Evolutionary conservation across 2,797 vertebrate species (phyloP).

Genomic region (Nothura maculosa): DNA sequence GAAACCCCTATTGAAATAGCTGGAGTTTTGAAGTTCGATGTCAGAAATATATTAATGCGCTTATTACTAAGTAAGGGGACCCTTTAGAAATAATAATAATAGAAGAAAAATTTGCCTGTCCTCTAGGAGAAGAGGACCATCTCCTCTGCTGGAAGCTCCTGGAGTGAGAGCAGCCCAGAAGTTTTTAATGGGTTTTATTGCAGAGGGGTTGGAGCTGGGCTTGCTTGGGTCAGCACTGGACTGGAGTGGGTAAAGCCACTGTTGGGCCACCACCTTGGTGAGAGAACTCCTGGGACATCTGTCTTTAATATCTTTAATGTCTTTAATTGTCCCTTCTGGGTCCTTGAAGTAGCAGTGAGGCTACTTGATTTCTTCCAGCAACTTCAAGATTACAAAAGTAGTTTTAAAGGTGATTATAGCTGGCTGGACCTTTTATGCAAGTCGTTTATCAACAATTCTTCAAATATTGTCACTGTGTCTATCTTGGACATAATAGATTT

Average conservation of each 20-base stretch:
- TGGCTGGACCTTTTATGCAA: constrained; percentile 19
- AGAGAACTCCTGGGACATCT: background rate
- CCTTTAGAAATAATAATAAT: background rate
- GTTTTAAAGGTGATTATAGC: constrained; percentile 29
- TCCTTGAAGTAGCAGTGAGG: constrained; percentile 3
- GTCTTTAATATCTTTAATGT: background rate
- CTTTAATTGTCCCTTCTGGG: background rate
- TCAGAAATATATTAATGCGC: background rate
- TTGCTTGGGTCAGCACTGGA: background rate
- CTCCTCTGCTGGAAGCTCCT: background rate
- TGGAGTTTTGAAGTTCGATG: background rate
- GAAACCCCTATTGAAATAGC: background rate
- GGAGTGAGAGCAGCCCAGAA: rapidly evolving
- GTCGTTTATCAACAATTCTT: constrained; percentile 56
- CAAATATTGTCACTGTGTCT: constrained; percentile 38
- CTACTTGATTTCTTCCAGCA: constrained; percentile 51
- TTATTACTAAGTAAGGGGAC: background rate
- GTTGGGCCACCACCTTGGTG: background rate
- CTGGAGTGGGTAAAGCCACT: background rate
- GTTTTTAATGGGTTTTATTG: background rate
- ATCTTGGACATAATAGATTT: background rate
- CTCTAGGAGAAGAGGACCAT: background rate
- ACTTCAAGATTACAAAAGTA: background rate
- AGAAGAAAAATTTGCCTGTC: background rate
- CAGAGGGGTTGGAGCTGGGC: background rate